phyloP scores from a whole-genome alignment of 2,888 invertebrate species.

The Drosophila stalkeri region DNA sequence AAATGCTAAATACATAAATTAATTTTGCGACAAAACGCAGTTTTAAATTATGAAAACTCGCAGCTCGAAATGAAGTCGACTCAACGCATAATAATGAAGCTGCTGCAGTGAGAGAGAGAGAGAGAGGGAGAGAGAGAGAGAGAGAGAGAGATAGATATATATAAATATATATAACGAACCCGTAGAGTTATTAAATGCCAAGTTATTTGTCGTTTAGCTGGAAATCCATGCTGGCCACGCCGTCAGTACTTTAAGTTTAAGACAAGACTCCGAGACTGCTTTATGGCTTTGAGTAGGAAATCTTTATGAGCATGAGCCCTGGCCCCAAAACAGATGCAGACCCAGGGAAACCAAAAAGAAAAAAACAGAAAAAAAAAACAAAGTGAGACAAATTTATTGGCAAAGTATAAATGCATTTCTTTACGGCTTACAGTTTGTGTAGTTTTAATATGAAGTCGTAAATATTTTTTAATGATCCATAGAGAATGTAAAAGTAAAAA shows the following conservation, averaged over 20 bases:
- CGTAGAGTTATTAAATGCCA: slow-evolving; percentile 78
- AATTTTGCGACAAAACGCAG: slow-evolving; percentile 62
- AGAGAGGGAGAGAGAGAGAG: neutral
- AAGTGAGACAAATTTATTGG: slow-evolving; percentile 73
- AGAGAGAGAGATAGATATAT: neutral
- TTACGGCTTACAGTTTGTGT: slow-evolving; percentile 49
- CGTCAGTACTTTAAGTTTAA: slow-evolving; percentile 66
- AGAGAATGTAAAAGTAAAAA: slow-evolving; percentile 40
- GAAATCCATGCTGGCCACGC: slow-evolving; percentile 67
- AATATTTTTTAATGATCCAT: slow-evolving; percentile 72
- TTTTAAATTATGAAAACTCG: slow-evolving; percentile 61
- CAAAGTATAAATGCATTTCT: slow-evolving; percentile 67
- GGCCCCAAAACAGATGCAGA: slow-evolving; percentile 19
- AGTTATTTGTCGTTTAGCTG: slow-evolving; percentile 82
- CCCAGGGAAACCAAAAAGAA: neutral
- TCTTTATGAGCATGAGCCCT: slow-evolving; percentile 66
- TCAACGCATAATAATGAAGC: slow-evolving; percentile 68
- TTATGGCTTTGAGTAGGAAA: slow-evolving; percentile 78
- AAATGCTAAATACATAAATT: slow-evolving; percentile 76
- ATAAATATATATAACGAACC: slow-evolving; percentile 5
- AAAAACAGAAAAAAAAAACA: neutral
- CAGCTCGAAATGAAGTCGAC: slow-evolving; percentile 54
- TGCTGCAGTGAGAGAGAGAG: slow-evolving; percentile 11
- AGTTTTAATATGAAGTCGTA: slow-evolving; percentile 73
- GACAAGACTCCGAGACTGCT: slow-evolving; percentile 69